These are phyloP conservation scores for Barbus barbus DNA, from an alignment of 2,113 vertebrate species.

Conservation along the genomic window DNA sequence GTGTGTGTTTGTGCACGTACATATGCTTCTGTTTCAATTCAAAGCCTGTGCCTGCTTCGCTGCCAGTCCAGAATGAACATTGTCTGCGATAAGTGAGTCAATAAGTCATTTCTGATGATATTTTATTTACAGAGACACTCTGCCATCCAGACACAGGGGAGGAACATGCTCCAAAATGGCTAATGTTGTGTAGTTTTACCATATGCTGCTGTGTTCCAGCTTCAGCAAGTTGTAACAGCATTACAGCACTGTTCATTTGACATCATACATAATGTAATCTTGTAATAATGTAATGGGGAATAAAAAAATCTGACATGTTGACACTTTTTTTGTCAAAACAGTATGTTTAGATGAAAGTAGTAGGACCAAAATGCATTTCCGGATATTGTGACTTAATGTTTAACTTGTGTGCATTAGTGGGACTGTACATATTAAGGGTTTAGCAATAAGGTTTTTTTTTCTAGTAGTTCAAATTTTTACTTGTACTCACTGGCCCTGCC, in stretches of 20 bases:
- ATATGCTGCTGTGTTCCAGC: constrained; percentile 77
- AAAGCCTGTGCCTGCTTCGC: neutral
- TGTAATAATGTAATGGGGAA: constrained; percentile 59
- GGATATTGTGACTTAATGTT: neutral
- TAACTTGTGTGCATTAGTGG: neutral
- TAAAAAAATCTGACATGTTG: constrained; percentile 47
- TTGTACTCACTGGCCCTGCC: neutral
- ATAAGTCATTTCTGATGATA: constrained; percentile 71
- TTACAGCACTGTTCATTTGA: constrained; percentile 71
- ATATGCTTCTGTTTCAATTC: constrained; percentile 53
- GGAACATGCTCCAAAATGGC: constrained; percentile 71
- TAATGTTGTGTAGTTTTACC: constrained; percentile 80
- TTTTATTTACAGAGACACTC: constrained; percentile 75
- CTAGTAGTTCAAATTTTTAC: neutral
- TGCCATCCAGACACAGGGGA: constrained; percentile 75
- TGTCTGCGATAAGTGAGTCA: constrained; percentile 46
- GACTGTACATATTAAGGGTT: neutral
- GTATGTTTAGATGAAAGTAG: neutral
- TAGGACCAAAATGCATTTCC: neutral
- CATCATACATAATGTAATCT: constrained; percentile 72
- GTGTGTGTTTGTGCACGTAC: constrained; percentile 22
- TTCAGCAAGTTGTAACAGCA: constrained; percentile 69
- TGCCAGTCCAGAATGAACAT: constrained; percentile 28
- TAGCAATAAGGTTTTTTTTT: too few relatives aligned
- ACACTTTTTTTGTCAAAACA: neutral